Conservation (phyloP, 1,140 invertebrate genomes). For the Microplitis mediator region DNA sequence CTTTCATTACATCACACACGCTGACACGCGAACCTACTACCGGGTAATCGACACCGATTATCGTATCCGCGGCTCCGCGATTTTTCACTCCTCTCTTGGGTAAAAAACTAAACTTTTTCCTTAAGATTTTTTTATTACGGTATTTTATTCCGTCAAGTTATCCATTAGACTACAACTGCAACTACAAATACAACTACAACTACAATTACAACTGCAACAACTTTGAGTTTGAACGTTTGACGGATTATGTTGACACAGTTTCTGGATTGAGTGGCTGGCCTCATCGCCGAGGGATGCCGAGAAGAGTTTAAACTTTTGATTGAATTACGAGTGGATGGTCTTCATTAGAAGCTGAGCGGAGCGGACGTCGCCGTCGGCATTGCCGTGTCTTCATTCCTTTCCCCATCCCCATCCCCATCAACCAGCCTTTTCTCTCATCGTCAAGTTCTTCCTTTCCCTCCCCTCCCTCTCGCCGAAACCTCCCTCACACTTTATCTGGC, state of each 20-base stretch:
- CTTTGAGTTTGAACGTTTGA: slow-evolving; percentile 4
- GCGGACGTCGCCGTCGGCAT: slow-evolving; percentile 2
- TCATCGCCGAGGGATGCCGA: slow-evolving; percentile 4
- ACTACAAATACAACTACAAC: neutral
- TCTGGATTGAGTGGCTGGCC: neutral
- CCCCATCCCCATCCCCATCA: neutral
- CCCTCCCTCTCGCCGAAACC: neutral
- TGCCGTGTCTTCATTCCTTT: neutral
- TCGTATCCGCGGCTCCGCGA: neutral
- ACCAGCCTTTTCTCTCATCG: neutral
- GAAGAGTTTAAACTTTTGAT: slow-evolving; percentile 31
- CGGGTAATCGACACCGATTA: slow-evolving; percentile 15
- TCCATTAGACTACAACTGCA: too few species aligned
- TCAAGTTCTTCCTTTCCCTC: slow-evolving; percentile 4
- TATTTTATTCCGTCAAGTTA: neutral
- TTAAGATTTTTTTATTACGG: neutral
- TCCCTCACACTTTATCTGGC: too few species aligned
- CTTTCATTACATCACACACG: neutral
- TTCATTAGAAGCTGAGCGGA: slow-evolving; percentile 22
- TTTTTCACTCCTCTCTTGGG: neutral
- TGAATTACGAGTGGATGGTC: slow-evolving; percentile 32
- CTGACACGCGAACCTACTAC: neutral
- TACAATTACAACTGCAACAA: neutral
- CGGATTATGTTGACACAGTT: slow-evolving; percentile 27
- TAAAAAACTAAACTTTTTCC: neutral